Evolutionary conservation across 1,140 invertebrate genomes (phyloP), one percentile per base, ranked within the genome.

Genomic region (Sycobia sp.): DNA sequence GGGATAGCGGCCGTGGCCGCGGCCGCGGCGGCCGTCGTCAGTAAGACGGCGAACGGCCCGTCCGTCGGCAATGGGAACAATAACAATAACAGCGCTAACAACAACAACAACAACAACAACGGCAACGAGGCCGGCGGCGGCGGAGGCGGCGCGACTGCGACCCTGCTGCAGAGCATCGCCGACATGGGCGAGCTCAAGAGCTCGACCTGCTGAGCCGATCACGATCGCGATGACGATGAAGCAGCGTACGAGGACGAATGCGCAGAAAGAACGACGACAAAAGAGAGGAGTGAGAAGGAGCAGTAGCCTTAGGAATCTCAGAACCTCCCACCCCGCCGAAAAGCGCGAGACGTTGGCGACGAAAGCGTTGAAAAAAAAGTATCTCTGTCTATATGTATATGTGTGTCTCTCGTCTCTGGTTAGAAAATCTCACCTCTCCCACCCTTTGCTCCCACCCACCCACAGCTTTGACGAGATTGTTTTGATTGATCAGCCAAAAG

Each of bases 111-210:
- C 14, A 61, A 53, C 20, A 61, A 61, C 39, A 27, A 29, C 4
- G 11, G 14, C 27, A 25, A 10, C 13, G 5, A 16, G 3, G 41
- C 18, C 1, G 14, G 13, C 13, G 16, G 18, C 18, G 22, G 44
- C 20, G 76, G 50, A 60, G 69, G 1, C 73, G 74, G 65, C 38
- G 68, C 43, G 74, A 49, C 63, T 75, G 47, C 46, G 73, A 71
- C 73, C 1, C 69, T 81, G 18, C 62, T 81, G 18, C 78, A 81
- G 55, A 83, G 84, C 63, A 83, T 85, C 54, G 81, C 80, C 36
- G 83, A 84, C 46, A 80, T 85, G 13, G 73, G 78, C 47, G 84
- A 85, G 69, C 75, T 85, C 4, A 84, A 84, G 64, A 85, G 84
- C 63, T 84, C 83, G 16, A 83, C 83, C 4, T 85, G 84, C 69